Conservation (phyloP, 37 sponge, comb jelly and placozoan species). For the Axinella damicornis region DNA sequence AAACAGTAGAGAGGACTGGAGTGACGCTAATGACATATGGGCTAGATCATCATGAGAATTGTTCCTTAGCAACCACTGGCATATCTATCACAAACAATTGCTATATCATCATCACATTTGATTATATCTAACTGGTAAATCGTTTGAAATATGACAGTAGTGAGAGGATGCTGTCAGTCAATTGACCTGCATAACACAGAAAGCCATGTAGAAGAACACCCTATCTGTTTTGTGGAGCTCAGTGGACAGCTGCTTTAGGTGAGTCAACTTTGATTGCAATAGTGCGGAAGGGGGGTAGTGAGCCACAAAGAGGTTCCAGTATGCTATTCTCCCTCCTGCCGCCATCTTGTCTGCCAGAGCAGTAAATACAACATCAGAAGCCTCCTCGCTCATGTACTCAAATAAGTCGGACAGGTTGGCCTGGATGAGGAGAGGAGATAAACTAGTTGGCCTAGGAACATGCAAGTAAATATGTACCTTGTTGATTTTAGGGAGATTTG, state of each 20-base stretch:
- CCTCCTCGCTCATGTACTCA: slow-evolving; percentile 70
- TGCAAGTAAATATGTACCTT: neutral
- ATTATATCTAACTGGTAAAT: too few species aligned
- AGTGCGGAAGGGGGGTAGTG: slow-evolving; percentile 15
- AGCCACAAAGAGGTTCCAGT: slow-evolving; percentile 56
- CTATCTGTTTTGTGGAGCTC: slow-evolving; percentile 49
- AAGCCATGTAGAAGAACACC: slow-evolving; percentile 51
- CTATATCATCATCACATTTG: too few species aligned
- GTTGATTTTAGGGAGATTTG: neutral
- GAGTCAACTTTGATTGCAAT: slow-evolving; percentile 15
- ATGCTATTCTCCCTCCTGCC: slow-evolving; percentile 62
- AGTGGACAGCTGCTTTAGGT: slow-evolving; percentile 28
- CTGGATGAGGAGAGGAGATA: slow-evolving; percentile 3
- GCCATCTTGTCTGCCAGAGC: slow-evolving; percentile 13
- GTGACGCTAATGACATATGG: too few species aligned
- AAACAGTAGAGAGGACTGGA: too few species aligned
- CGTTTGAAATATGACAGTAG: too few species aligned
- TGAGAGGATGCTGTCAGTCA: too few species aligned
- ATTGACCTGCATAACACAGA: slow-evolving; percentile 16
- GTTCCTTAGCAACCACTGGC: too few species aligned
- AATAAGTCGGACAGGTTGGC: slow-evolving; percentile 65
- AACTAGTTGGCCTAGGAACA: neutral
- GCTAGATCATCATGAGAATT: too few species aligned
- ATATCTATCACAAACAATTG: too few species aligned
- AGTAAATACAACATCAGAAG: slow-evolving; percentile 9